phyloP scores from a whole-genome alignment of 2,888 invertebrate species.

The Seira musarum region DNA sequence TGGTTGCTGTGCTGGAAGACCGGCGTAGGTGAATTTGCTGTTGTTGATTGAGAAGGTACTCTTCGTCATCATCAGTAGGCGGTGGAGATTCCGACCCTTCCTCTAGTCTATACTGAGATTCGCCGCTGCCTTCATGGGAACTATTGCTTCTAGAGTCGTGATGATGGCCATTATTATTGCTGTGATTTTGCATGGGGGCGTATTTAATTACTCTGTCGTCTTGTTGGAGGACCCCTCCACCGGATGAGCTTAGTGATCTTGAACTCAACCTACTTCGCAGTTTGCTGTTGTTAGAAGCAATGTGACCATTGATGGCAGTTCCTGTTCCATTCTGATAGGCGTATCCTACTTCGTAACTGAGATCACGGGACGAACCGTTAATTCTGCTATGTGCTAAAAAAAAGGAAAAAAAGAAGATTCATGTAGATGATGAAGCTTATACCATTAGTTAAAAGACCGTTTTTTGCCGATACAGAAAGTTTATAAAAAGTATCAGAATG shows the following conservation, averaged over 20 bases:
- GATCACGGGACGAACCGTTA: neutral
- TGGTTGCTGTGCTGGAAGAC: neutral
- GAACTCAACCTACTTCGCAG: slow-evolving; percentile 37
- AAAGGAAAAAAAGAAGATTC: neutral
- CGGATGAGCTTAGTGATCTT: slow-evolving; percentile 40
- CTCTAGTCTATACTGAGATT: slow-evolving; percentile 21
- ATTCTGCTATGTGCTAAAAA: neutral
- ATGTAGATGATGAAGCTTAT: neutral
- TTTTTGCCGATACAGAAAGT: too few relatives aligned
- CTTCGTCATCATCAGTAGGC: slow-evolving; percentile 49
- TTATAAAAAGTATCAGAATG: too few relatives aligned
- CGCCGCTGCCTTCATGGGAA: slow-evolving; percentile 27
- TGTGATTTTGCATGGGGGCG: slow-evolving; percentile 45
- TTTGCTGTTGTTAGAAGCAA: slow-evolving; percentile 12
- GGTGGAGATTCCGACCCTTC: slow-evolving; percentile 42
- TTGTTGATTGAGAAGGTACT: neutral
- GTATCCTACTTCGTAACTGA: neutral
- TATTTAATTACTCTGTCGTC: slow-evolving; percentile 48
- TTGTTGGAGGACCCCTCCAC: slow-evolving; percentile 17
- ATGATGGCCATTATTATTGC: slow-evolving; percentile 5
- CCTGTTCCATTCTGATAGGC: neutral
- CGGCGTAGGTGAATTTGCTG: slow-evolving; percentile 22
- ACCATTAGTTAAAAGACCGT: too few relatives aligned
- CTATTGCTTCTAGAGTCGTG: slow-evolving; percentile 52
- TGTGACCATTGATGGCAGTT: neutral